Percentiles rank a stretch among this genome's conserved stretches.
Conservation (phyloP, 2,888 invertebrate species). For the Dryococelus australis region DNA sequence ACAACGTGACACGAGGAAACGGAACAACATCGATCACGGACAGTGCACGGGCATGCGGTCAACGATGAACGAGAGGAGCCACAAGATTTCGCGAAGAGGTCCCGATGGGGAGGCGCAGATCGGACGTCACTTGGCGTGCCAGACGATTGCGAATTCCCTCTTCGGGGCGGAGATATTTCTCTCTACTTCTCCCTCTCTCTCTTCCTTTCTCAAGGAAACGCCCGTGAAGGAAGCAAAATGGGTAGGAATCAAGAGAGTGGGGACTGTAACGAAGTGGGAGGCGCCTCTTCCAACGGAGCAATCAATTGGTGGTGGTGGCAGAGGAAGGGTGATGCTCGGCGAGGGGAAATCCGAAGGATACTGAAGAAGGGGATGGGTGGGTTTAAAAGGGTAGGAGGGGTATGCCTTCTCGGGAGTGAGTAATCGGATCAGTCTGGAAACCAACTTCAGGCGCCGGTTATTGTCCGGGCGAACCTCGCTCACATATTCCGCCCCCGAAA, state of each 20-base stretch:
- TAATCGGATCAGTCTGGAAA: background rate
- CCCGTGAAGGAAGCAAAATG: background rate
- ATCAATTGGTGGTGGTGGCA: background rate
- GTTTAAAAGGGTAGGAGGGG: background rate
- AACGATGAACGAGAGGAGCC: no score
- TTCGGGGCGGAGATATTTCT: background rate
- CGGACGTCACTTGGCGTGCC: background rate
- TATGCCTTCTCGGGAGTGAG: background rate
- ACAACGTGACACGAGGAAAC: no score
- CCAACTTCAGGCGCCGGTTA: background rate
- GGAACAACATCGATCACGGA: no score
- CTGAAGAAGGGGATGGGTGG: no score
- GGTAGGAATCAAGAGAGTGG: background rate
- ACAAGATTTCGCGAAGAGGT: no score
- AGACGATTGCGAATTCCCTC: background rate
- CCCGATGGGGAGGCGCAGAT: no score
- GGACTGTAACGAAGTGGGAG: background rate
- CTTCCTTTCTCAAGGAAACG: background rate
- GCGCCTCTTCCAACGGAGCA: constrained; percentile 3
- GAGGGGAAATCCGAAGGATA: no score
- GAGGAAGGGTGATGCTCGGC: background rate
- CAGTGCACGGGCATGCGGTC: no score
- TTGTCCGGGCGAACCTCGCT: constrained; percentile 9
- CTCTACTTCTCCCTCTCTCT: background rate
- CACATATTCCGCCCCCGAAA: background rate